Conservation (phyloP, 1,140 invertebrate species). For the Drepana arcuata region DNA sequence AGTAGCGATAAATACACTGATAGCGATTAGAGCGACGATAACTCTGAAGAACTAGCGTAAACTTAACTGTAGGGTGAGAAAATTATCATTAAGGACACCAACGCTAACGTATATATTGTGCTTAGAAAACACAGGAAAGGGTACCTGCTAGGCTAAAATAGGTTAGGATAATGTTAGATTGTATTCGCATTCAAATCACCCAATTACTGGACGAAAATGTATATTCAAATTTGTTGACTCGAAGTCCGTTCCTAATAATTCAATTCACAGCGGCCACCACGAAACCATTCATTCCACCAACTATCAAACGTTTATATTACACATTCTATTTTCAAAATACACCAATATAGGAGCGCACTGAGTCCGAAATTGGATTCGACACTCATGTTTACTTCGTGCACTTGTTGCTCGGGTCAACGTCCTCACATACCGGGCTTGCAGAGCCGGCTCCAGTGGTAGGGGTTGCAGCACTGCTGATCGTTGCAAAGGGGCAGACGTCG, state of each 20-base stretch:
- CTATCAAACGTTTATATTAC: constrained; percentile 15
- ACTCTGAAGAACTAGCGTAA: no score
- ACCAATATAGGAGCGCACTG: constrained; percentile 5
- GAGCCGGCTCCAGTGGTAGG: constrained; percentile 85
- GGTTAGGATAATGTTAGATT: no score
- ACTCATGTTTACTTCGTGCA: constrained; percentile 37
- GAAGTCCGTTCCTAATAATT: constrained; percentile 5
- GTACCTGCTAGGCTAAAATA: constrained; percentile 17
- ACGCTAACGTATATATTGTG: no score
- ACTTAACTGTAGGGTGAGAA: no score
- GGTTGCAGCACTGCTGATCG: constrained; percentile 82
- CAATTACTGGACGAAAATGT: no score
- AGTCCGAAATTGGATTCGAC: constrained; percentile 12
- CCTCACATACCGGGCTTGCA: constrained; percentile 81
- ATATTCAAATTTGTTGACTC: no score
- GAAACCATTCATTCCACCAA: constrained; percentile 12
- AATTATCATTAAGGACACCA: no score
- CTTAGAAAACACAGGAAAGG: no score
- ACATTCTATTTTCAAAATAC: constrained; percentile 1
- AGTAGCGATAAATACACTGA: constrained; percentile 49
- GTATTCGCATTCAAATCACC: constrained; percentile 18
- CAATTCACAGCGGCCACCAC: constrained; percentile 4
- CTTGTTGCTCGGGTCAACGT: constrained; percentile 40
- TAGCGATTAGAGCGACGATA: constrained; percentile 52
- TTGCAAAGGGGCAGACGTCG: constrained; percentile 79